A percentile compares a stretch with the other conserved stretches of the same genome.
Evolutionary conservation across 2,888 invertebrate species (phyloP).

Genomic region (Folsomia manolachei): DNA sequence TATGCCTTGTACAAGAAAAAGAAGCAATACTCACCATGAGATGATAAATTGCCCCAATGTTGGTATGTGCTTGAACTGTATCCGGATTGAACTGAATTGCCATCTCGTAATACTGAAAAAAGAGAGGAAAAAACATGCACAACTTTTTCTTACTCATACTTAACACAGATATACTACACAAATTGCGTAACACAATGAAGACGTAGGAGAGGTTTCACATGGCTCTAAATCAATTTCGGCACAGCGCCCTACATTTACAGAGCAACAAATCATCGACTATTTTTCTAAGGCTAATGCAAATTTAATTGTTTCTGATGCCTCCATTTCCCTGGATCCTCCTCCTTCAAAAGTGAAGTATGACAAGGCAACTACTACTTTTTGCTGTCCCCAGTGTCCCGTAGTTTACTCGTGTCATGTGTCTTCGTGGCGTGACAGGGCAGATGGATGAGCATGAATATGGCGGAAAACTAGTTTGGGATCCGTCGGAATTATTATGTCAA

Average conservation of each 20-base stretch:
- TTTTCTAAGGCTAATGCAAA: neutral
- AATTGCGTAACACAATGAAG: neutral
- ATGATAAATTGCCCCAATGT: conserved; percentile 49
- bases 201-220: neutral
- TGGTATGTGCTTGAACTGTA: conserved; percentile 46
- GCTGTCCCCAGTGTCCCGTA: too few relatives aligned
- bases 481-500: too few relatives aligned
- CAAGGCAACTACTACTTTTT: too few relatives aligned
- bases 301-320: neutral
- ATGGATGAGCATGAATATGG: too few relatives aligned
- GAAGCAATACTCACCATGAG: conserved; percentile 39
- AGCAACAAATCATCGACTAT: neutral
- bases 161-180: neutral
- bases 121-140: conserved; percentile 11
- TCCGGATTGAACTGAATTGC: conserved; percentile 44
- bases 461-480: too few relatives aligned
- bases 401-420: too few relatives aligned
- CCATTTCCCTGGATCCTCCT: too few relatives aligned
- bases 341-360: too few relatives aligned
- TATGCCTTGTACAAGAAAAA: neutral
- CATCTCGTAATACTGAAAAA: conserved; percentile 44
- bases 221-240: neutral
- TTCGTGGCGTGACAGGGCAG: too few relatives aligned
- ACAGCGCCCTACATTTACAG: too few relatives aligned
- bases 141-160: neutral